Base-by-base conservation (phyloP, 2,888 invertebrate species). In the Andrena minutula region DNA sequence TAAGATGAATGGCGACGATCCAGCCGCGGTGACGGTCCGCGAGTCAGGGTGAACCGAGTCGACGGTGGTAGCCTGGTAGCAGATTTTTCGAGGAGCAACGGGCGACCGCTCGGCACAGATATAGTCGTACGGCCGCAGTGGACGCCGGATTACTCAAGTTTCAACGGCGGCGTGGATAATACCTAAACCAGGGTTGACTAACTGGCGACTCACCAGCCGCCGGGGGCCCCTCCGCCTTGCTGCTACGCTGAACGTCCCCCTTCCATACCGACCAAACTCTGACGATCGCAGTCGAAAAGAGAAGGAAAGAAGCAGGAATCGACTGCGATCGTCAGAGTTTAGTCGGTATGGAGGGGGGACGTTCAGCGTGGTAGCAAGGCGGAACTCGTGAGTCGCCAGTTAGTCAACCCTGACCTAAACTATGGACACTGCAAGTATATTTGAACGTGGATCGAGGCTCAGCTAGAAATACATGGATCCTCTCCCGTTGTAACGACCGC, bases 381-480 rank as follows among this genome's bases (percentile, higher is more conserved):
- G n/a, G n/a, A n/a, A n/a, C n/a, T n/a, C n/a, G n/a, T n/a, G n/a
- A n/a, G n/a, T n/a, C n/a, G n/a, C n/a, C n/a, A n/a, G n/a, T n/a
- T n/a, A n/a, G n/a, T n/a, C n/a, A n/a, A n/a, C n/a, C n/a, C n/a
- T n/a, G n/a, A 20, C 20, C 20, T 53, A 20, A 23, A 53, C 53
- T 53, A 53, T 3, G 53, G 23, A 41, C 41, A 41, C 41, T 41
- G 4, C 41, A 41, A 41, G n/a, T 60, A 20, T 20, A 28, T 12
- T 35, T 30, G 12, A 28, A 60, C 60, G 60, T 16, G 30, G 28
- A n/a, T 23, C 51, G 66, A 53, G 66, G 53, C 53, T 32, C 32
- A 7, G 49, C 56, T 65, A 26, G 32, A 60, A 69, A 61, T 51
- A 23, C 70, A 74, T 66, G 66, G 35, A 16, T 69, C 35, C 66